Percentiles rank a stretch among this genome's conserved stretches.
Conservation (phyloP, 2,797 vertebrate genomes). For the Lates japonicus region DNA sequence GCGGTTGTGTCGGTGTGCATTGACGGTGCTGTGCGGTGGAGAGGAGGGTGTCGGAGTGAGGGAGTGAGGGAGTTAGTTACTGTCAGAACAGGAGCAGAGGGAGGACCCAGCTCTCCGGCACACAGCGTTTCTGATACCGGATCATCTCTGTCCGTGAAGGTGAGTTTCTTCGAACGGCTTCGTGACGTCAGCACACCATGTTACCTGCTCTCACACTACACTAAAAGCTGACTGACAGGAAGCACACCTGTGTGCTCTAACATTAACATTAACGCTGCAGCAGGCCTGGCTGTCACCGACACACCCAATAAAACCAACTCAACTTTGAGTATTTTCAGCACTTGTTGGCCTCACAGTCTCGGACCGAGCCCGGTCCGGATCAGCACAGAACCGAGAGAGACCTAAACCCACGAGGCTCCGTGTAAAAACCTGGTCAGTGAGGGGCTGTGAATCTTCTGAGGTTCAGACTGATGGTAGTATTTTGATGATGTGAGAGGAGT, state of each 20-base stretch:
- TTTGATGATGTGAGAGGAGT: neutral
- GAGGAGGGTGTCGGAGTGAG: slow-evolving; percentile 40
- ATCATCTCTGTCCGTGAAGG: too few relatives aligned
- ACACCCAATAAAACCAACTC: neutral
- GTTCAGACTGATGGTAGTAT: neutral
- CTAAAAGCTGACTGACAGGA: too few relatives aligned
- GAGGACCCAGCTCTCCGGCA: too few relatives aligned
- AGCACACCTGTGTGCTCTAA: neutral
- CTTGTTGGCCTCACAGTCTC: slow-evolving; percentile 54
- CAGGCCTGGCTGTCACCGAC: neutral
- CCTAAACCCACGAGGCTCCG: neutral
- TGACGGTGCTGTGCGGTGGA: slow-evolving; percentile 28
- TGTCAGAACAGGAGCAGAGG: neutral
- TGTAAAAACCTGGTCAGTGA: neutral
- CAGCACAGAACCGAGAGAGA: neutral
- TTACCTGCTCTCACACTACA: too few relatives aligned
- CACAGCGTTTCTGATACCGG: too few relatives aligned
- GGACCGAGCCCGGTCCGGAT: neutral
- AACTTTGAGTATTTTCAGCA: slow-evolving; percentile 13
- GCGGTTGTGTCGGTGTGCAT: neutral
- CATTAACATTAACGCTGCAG: neutral
- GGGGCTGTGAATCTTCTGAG: neutral
- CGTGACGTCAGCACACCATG: too few relatives aligned
- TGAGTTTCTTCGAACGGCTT: too few relatives aligned
- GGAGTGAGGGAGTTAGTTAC: slow-evolving; percentile 13